Evolutionary conservation across 2,888 invertebrate species (phyloP).

Genomic region (Pogonocherus hispidulus): DNA sequence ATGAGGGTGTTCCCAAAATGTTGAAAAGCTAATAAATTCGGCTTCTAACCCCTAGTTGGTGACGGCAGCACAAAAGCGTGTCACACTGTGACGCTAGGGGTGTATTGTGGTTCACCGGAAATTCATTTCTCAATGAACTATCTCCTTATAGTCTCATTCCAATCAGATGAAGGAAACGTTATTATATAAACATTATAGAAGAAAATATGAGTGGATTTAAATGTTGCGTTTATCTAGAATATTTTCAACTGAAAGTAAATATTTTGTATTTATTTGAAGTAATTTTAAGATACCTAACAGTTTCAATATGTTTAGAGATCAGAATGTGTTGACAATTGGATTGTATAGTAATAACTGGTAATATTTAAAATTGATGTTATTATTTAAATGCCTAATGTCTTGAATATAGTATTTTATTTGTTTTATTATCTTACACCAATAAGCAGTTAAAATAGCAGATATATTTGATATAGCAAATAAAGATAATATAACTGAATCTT

Average conservation of each 20-base stretch:
- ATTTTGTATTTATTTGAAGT: neutral
- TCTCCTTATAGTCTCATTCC: constrained; percentile 46
- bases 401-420: no score
- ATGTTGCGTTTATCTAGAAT: constrained; percentile 4
- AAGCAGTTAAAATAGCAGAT: no score
- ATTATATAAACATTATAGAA: neutral
- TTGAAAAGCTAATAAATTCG: constrained; percentile 39
- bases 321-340: no score
- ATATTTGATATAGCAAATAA: no score
- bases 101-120: constrained; percentile 53
- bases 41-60: constrained; percentile 39
- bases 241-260: neutral
- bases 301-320: no score
- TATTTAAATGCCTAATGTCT: no score
- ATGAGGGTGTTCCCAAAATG: constrained; percentile 3
- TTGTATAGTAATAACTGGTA: no score
- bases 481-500: no score
- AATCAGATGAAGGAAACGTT: constrained; percentile 5
- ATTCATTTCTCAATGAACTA: constrained; percentile 51
- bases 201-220: constrained; percentile 15
- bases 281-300: constrained; percentile 9
- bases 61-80: constrained; percentile 35
- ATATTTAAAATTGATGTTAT: no score
- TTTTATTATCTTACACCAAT: no score
- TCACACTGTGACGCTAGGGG: constrained; percentile 28